Evolutionary conservation across 2,797 vertebrate genomes (phyloP), one percentile per base, ranked within the genome.

Genomic region (Liparis tanakae): DNA sequence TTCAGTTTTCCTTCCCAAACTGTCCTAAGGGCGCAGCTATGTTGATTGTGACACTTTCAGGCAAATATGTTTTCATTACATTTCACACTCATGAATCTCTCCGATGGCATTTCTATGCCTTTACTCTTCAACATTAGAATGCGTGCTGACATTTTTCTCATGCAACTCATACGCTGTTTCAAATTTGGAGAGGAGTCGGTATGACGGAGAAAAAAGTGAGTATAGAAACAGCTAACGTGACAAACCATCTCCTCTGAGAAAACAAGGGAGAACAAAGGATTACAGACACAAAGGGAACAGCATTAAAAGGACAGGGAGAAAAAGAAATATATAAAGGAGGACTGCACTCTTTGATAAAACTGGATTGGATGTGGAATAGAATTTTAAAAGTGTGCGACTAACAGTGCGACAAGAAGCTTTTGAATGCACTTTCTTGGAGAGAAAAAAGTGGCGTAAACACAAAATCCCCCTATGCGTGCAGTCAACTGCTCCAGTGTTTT

Each of bases 51-150:
- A 91, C 82, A 87, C 85, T 82, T 80, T 82, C 70, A 85, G 86
- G 90, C 86, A 88, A 86, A 92, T 87, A 84, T 84, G 81, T 89
- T 91, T 89, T 88, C 79, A 88, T 91, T 83, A 87, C 70, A 80
- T 91, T 88, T 89, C 85, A 84, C 81, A 83, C 72, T 80, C 73
- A 79, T 62, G 70, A 80, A 81, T 88, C 83, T 86, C 85, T 87
- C 73, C 70, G 63, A 74, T 92, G 90, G 86, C 91, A 93, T 94
- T 92, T 93, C 72, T 76, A 51, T 79, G 76, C 72, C 82, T 86
- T 80, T 84, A 75, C 74, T 71, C 57, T 70, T 88, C 66, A 71
- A 82, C 85, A 88, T 90, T 75, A 78, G 68, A 91, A 92, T 90
- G 53, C 15, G 58, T 71, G 65, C 76, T 88, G 90, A 87, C 91